phyloP scores from a whole-genome alignment of 2,888 invertebrate species.

The Mesorhabditis sp. region DNA sequence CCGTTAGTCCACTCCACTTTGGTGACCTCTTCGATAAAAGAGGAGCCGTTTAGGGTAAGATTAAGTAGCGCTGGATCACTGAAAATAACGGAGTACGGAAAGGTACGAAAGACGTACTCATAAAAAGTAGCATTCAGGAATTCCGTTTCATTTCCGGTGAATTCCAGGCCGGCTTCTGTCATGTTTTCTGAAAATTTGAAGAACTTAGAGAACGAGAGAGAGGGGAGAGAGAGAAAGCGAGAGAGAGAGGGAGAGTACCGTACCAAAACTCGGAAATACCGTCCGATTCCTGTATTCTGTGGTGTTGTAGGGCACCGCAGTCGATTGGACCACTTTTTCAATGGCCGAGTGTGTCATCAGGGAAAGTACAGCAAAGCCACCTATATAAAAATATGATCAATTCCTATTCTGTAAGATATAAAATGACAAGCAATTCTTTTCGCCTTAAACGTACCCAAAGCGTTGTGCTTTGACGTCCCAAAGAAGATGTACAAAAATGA shows the following conservation, averaged over 20 bases:
- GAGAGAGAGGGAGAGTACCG: not conserved
- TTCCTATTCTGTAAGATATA: too few relatives aligned
- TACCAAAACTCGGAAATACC: slow-evolving; percentile 1
- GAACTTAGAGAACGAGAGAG: not conserved
- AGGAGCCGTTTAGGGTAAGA: slow-evolving; percentile 20
- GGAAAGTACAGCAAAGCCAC: slow-evolving; percentile 54
- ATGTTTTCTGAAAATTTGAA: slow-evolving; percentile 8
- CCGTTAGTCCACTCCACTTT: slow-evolving; percentile 31
- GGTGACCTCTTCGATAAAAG: slow-evolving; percentile 30
- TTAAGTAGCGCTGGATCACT: not conserved
- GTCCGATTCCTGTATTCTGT: slow-evolving; percentile 34
- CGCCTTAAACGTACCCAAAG: too few relatives aligned
- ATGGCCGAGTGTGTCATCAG: slow-evolving; percentile 54
- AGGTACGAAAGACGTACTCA: not conserved
- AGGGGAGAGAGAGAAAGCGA: not conserved
- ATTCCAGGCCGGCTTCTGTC: slow-evolving; percentile 3
- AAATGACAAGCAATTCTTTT: too few relatives aligned
- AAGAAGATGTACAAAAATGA: slow-evolving; percentile 56
- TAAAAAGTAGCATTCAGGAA: slow-evolving; percentile 6
- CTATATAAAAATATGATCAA: too few relatives aligned
- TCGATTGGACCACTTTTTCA: slow-evolving; percentile 43
- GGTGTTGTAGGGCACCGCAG: slow-evolving; percentile 30
- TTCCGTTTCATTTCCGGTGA: not conserved
- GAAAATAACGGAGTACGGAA: not conserved
- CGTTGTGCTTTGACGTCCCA: slow-evolving; percentile 55